Base-by-base conservation (phyloP, 2,888 invertebrate species). In the Diaperis boleti region DNA sequence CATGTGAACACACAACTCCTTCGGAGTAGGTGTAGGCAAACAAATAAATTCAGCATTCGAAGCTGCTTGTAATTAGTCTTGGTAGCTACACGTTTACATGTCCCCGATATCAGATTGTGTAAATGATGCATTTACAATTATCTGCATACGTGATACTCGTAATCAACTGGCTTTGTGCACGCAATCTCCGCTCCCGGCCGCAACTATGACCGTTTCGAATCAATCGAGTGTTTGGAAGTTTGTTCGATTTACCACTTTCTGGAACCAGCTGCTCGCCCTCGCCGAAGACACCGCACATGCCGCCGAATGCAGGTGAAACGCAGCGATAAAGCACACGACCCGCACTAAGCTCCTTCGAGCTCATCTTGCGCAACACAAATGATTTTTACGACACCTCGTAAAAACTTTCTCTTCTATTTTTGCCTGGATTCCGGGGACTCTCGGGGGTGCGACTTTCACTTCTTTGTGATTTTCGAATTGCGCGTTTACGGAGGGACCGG, bases 121-220 rank as follows among this genome's bases (percentile, higher is more conserved):
- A 76, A 77, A 74, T 74, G 76, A 76, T 76, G 75, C 74, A 75
- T 78, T 77, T 74, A 76, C 72, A 75, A 74, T 74, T 77, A 77
- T 76, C 75, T 75, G 71, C 69, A 72, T 76, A 76, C 75, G 74
- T 75, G 76, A 75, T 76, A 66, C 69, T 60, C 33, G 69, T 76
- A 75, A 76, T 74, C 72, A 70, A 75, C 70, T 68, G 44, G 14
- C 41, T 56, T 56, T 33, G 18, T 31, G 31, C 56, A 56, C 31
- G 56, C 56, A 31, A 56, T 14, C 37, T 33, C 49, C 29, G 29
- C 31, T 17, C 35, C 22, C 22, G 7, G 22, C 35, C n/a, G 22
- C 22, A 35, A 6, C n/a, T 8, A n/a, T n/a, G n/a, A n/a, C n/a
- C n/a, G n/a, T n/a, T n/a, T n/a, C n/a, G n/a, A n/a, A n/a, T n/a